A percentile compares a stretch with the other conserved stretches of the same genome.
Conservation (phyloP, 1,140 invertebrate species). For the Oreohelix idahoensis region DNA sequence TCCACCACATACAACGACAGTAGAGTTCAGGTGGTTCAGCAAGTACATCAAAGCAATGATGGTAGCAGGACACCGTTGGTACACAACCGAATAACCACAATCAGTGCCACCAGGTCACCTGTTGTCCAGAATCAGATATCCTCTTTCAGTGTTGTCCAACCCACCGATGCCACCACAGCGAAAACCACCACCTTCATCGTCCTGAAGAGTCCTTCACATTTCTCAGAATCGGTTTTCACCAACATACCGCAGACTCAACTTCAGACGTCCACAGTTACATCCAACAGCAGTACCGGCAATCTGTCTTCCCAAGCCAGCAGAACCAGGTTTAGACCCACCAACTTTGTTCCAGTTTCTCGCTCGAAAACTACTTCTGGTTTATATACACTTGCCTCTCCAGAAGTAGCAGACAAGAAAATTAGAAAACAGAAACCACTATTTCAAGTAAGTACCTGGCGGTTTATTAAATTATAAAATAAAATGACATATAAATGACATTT, state of each 20-base stretch:
- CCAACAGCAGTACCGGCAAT: neutral
- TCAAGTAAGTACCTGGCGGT: no score
- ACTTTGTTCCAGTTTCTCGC: neutral
- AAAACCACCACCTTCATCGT: conserved; percentile 1
- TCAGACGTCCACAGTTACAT: neutral
- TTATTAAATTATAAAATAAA: no score
- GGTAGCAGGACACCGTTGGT: conserved; percentile 1
- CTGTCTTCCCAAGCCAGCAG: neutral
- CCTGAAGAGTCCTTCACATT: conserved; percentile 5
- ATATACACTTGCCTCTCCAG: no score
- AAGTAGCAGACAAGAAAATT: no score
- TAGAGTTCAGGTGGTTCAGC: conserved; percentile 25
- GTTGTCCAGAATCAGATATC: neutral
- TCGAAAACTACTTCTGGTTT: neutral
- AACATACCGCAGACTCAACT: conserved; percentile 2
- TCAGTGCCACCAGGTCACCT: neutral
- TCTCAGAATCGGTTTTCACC: neutral
- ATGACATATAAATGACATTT: no score
- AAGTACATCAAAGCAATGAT: conserved; percentile 31
- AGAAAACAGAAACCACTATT: no score
- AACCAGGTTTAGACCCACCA: conserved; percentile 27
- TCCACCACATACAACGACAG: conserved; percentile 35
- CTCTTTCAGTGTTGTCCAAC: conserved; percentile 11
- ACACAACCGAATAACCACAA: neutral
- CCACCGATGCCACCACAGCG: neutral